Conservation (phyloP, 1,140 invertebrate genomes). For the Armadillidium nasatum region DNA sequence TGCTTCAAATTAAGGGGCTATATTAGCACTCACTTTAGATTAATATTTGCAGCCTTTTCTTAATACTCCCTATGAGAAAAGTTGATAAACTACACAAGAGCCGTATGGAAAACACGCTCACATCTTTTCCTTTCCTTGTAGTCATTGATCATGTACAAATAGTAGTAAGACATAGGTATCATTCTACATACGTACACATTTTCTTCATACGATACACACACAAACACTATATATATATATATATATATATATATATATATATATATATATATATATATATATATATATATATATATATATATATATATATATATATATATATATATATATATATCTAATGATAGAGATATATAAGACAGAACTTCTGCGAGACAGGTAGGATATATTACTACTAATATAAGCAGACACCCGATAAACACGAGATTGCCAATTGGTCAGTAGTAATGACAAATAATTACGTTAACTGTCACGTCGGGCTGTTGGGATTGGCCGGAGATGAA, state of each 20-base stretch:
- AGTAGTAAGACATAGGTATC: too few species aligned
- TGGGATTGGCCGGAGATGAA: conserved; percentile 3
- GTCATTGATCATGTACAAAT: too few species aligned
- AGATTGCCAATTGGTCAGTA: conserved; percentile 7
- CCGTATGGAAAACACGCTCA: too few species aligned
- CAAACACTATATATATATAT: conserved; percentile 15
- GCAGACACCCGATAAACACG: conserved; percentile 4
- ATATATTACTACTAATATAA: conserved; percentile 12
- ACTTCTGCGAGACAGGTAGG: neutral
- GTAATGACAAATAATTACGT: conserved; percentile 9
- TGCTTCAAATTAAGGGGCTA: neutral
- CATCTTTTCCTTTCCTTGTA: too few species aligned
- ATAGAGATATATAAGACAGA: conserved; percentile 8
- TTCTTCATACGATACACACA: neutral
- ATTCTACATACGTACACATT: too few species aligned
- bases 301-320: neutral
- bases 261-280: conserved; percentile 1
- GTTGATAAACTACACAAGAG: neutral
- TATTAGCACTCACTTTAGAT: conserved; percentile 13
- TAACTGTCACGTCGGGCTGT: conserved; percentile 8
- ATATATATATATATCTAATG: neutral
- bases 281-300: conserved; percentile 8
- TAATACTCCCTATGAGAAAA: neutral
- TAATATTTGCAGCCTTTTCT: conserved; percentile 10
- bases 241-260: conserved; percentile 21